Conservation (phyloP, 1,140 invertebrate species). For the Lucilia cuprina region DNA sequence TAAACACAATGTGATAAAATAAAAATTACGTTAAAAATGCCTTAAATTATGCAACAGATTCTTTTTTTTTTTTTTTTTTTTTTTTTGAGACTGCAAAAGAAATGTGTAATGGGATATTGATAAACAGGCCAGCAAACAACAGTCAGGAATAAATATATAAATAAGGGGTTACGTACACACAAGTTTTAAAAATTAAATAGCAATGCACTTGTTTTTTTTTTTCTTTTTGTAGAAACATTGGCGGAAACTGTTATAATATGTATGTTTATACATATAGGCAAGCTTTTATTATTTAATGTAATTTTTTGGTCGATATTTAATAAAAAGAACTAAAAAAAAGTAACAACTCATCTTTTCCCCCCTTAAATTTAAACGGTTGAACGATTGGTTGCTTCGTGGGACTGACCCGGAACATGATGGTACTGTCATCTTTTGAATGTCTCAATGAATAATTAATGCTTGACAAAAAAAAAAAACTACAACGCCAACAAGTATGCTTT, state of each 20-base stretch:
- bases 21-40: constrained; percentile 20
- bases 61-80: not conserved
- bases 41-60: constrained; percentile 32
- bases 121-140: no score
- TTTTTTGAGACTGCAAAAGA: no score
- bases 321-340: not conserved
- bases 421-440: constrained; percentile 31
- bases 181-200: constrained; percentile 27
- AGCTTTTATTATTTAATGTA: not conserved
- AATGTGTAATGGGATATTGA: no score
- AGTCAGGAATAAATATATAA: not conserved
- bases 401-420: not conserved
- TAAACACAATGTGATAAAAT: not conserved
- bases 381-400: not conserved
- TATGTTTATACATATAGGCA: not conserved
- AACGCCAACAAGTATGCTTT: constrained; percentile 8
- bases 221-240: not conserved
- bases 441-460: constrained; percentile 27
- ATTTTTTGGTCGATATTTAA: not conserved
- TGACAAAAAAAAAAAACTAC: not conserved
- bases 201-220: no score
- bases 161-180: not conserved
- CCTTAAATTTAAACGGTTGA: not conserved
- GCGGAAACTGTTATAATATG: not conserved
- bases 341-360: not conserved